Evolutionary conservation across 2,888 invertebrate genomes (phyloP).

Genomic region (Orthosia cruda): DNA sequence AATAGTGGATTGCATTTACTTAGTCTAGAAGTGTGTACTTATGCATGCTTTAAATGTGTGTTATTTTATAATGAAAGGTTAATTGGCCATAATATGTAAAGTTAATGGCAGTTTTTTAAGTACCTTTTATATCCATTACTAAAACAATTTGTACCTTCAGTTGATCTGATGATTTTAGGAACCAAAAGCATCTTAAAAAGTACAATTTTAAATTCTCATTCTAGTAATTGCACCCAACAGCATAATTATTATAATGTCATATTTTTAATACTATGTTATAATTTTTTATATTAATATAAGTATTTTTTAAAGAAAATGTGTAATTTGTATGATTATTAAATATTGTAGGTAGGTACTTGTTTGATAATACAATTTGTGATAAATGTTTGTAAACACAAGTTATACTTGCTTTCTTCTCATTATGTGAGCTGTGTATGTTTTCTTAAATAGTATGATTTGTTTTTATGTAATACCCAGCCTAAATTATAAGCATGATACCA

Average conservation of each 20-base stretch:
- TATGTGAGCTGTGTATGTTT: background rate
- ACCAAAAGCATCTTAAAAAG: background rate
- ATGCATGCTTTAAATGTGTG: background rate
- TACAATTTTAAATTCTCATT: background rate
- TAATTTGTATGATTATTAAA: slow-evolving; percentile 7
- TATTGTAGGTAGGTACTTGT: slow-evolving; percentile 23
- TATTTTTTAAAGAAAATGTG: background rate
- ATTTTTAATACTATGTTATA: background rate
- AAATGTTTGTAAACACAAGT: slow-evolving; percentile 19
- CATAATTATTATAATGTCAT: background rate
- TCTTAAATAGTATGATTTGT: background rate
- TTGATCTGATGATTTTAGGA: slow-evolving; percentile 1
- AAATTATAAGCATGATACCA: background rate
- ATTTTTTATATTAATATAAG: background rate
- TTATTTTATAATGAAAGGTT: slow-evolving; percentile 3
- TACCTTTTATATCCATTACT: background rate
- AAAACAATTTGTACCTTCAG: background rate
- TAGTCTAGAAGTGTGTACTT: slow-evolving; percentile 18
- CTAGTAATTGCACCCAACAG: background rate
- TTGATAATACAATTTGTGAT: slow-evolving; percentile 40
- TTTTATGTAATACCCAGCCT: background rate
- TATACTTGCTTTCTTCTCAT: slow-evolving; percentile 2
- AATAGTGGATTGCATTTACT: slow-evolving; percentile 13
- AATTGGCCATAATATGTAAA: slow-evolving; percentile 2
- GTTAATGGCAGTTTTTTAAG: background rate